Evolutionary conservation across 2,797 vertebrate species (phyloP), one percentile per base, ranked within the genome.

Genomic region (Enteromius treurensis): DNA sequence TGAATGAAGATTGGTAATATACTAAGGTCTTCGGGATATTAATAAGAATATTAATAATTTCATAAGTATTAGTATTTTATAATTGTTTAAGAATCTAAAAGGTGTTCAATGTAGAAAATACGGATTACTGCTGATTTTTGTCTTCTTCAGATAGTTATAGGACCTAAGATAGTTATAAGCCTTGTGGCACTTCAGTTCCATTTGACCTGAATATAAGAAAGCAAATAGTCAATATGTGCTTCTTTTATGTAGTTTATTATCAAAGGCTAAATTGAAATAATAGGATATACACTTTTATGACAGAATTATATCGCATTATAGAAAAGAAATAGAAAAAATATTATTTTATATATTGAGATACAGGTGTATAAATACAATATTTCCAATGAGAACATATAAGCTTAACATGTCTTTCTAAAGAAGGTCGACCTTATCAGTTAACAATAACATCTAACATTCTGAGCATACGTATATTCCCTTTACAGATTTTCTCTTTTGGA

Each of bases 341-440:
- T 84, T 21, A 67, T 58, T 84, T 64, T 45, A 73, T 82, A 77
- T 81, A 60, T 62, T 79, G 79, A 64, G 42, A 73, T 82, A 85
- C 58, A 77, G 42, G 68, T 83, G 85, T 75, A 85, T 83, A 89
- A 84, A 88, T 81, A 88, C 87, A 89, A 60, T 79, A 79, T 83
- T 79, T 80, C 67, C 67, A 70, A 85, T 64, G 78, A 45, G 71
- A 83, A 45, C n/a, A 62, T 53, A 60, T 51, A 32, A 53, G 84
- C 34, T 9, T 51, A n/a, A 47, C 26, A 13, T 32, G 23, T 55
- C 60, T 47, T 65, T 45, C 74, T 76, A 23, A 34, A 34, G 21
- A 65, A 49, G 45, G 49, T 81, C n/a, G 32, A 71, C 23, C 64
- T 51, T 23, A 60, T 69, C 65, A 19, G 3, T 82, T 65, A 68